A percentile compares a stretch with the other conserved stretches of the same genome.
These are phyloP conservation scores for Incurvaria masculella DNA, from an alignment of 2,888 invertebrate species.

Conservation along the genomic window DNA sequence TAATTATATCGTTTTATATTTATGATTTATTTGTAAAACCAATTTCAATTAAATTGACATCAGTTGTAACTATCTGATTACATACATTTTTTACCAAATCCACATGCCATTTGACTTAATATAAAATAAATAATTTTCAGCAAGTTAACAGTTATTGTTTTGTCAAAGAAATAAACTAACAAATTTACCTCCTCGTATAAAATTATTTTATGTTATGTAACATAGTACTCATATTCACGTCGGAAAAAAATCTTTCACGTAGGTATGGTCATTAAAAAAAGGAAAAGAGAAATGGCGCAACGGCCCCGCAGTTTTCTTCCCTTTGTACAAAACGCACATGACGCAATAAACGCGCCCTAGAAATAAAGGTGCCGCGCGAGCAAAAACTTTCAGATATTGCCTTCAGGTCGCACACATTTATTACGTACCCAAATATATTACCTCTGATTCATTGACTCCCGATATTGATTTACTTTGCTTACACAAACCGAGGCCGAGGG, in stretches of 20 bases:
- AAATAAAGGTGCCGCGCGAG: not conserved
- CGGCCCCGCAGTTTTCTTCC: conserved; percentile 54
- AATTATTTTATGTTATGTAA: no score
- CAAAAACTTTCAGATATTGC: conserved; percentile 58
- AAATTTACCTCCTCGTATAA: no score
- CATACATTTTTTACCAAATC: no score
- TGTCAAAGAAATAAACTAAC: no score
- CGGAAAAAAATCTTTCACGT: not conserved
- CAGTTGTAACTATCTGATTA: no score
- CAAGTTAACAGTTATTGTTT: no score
- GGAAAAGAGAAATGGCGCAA: conserved; percentile 54
- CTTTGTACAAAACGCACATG: conserved; percentile 54
- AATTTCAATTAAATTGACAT: no score
- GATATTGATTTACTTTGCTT: conserved; percentile 57
- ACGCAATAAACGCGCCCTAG: conserved; percentile 44
- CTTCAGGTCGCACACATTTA: conserved; percentile 58
- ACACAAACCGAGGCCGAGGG: conserved; percentile 47
- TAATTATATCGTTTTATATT: no score
- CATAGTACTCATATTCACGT: no score
- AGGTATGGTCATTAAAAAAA: conserved; percentile 42
- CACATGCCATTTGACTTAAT: no score
- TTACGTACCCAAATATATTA: conserved; percentile 59
- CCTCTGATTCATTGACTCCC: conserved; percentile 58
- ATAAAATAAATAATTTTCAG: no score
- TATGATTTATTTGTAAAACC: no score